These are phyloP conservation scores for Danio aesculapii DNA, from an alignment of 2,797 vertebrate genomes.

Conservation along the genomic window DNA sequence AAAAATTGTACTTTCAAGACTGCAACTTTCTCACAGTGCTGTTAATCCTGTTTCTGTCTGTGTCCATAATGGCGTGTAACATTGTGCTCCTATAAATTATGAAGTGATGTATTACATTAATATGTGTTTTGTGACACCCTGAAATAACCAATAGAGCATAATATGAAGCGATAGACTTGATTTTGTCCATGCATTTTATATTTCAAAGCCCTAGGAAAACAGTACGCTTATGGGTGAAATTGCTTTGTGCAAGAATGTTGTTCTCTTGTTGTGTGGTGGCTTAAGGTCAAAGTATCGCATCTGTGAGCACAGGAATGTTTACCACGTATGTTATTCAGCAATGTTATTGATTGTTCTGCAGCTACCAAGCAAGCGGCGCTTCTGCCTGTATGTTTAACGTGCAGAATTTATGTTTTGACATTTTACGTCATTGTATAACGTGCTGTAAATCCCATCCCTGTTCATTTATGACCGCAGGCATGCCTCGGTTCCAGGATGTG, in stretches of 20 bases:
- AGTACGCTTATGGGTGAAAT: background rate
- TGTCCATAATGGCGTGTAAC: too few relatives aligned
- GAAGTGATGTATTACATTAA: too few relatives aligned
- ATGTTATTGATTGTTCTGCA: background rate
- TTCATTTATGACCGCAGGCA: conserved; percentile 60
- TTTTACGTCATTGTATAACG: conserved; percentile 55
- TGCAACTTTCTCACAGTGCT: too few relatives aligned
- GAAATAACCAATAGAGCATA: too few relatives aligned
- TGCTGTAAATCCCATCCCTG: conserved; percentile 61
- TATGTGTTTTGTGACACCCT: too few relatives aligned
- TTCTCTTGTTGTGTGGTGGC: conserved; percentile 6
- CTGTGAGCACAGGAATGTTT: background rate
- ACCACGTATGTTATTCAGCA: background rate
- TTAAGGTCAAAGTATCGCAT: conserved; percentile 16
- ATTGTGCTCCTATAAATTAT: too few relatives aligned
- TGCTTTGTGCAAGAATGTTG: conserved; percentile 3
- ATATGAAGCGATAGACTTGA: too few relatives aligned
- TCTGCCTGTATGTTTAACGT: background rate
- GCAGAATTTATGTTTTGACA: conserved; percentile 2
- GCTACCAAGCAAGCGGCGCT: background rate
- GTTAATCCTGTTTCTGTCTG: too few relatives aligned
- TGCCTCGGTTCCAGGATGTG: conserved; percentile 82
- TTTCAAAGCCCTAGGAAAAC: too few relatives aligned
- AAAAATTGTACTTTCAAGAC: too few relatives aligned
- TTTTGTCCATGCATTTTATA: too few relatives aligned